These are phyloP conservation scores for Panonychus citri DNA, from an alignment of 1,140 invertebrate genomes.

Conservation along the genomic window DNA sequence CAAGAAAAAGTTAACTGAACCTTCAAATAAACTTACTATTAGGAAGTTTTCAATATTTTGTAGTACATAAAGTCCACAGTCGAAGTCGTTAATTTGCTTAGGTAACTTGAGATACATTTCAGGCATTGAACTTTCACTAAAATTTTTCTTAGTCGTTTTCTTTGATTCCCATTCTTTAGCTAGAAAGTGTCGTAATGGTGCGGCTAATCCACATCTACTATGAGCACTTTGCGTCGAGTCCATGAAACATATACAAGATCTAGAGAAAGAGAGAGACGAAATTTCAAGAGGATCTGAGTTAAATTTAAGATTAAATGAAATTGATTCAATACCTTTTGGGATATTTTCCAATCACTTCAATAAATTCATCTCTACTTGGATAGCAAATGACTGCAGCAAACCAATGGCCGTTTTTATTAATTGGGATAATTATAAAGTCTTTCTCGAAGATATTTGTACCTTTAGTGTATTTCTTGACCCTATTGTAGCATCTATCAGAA, in stretches of 20 bases:
- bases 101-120: conserved; percentile 47
- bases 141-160: conserved; percentile 15
- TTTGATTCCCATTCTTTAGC: conserved; percentile 50
- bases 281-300: no score
- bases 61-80: conserved; percentile 83
- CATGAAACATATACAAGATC: not conserved
- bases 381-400: conserved; percentile 90
- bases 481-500: no score
- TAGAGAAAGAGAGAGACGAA: not conserved
- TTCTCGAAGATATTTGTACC: no score
- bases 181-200: conserved; percentile 36
- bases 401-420: conserved; percentile 92
- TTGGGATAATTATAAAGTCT: no score
- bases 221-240: not conserved
- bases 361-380: conserved; percentile 25
- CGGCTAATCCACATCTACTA: conserved; percentile 45
- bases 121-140: not conserved
- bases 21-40: not conserved
- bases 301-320: no score
- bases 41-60: conserved; percentile 94
- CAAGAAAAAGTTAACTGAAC: not conserved
- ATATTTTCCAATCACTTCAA: not conserved
- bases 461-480: no score
- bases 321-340: no score
- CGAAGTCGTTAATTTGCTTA: conserved; percentile 85